Evolutionary conservation across 2,113 vertebrate genomes (phyloP).

Genomic region (Cottus gobio): DNA sequence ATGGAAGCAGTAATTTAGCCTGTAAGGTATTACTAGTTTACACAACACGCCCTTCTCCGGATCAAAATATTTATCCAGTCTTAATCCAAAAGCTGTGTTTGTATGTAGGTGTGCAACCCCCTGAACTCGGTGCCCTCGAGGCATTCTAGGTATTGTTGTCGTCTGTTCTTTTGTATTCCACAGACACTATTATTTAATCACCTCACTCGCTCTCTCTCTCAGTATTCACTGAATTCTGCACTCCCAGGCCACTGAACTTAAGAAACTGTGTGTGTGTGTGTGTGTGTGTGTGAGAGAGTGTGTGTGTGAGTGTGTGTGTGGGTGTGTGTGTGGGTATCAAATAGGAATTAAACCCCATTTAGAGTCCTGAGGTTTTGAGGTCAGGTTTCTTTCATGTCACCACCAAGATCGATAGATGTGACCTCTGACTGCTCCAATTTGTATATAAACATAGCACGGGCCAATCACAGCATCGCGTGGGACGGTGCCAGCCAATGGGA

Average conservation of each 20-base stretch:
- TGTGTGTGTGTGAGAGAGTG: constrained; percentile 44
- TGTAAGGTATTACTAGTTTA: constrained; percentile 21
- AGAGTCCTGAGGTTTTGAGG: constrained; percentile 61
- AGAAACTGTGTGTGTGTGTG: constrained; percentile 38
- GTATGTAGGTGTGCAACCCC: constrained; percentile 59
- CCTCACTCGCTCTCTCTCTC: constrained; percentile 62
- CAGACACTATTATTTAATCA: constrained; percentile 75
- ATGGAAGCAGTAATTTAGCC: constrained; percentile 16
- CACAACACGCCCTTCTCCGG: background rate
- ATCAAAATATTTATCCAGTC: constrained; percentile 55
- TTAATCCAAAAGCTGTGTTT: constrained; percentile 60
- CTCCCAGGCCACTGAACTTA: constrained; percentile 63
- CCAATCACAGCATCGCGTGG: constrained; percentile 76
- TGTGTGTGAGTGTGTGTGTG: constrained; percentile 37
- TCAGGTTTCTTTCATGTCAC: constrained; percentile 79
- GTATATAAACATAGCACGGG: constrained; percentile 75
- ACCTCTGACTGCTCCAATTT: constrained; percentile 76
- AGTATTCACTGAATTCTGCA: constrained; percentile 69
- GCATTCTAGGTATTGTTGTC: constrained; percentile 73
- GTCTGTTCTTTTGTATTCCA: constrained; percentile 68
- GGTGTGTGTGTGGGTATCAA: constrained; percentile 59
- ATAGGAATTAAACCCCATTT: constrained; percentile 73
- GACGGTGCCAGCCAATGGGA: constrained; percentile 74
- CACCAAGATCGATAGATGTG: constrained; percentile 79
- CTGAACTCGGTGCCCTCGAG: constrained; percentile 59